Evolutionary conservation across 2,888 invertebrate species (phyloP).

Genomic region (Eristalis intricaria): DNA sequence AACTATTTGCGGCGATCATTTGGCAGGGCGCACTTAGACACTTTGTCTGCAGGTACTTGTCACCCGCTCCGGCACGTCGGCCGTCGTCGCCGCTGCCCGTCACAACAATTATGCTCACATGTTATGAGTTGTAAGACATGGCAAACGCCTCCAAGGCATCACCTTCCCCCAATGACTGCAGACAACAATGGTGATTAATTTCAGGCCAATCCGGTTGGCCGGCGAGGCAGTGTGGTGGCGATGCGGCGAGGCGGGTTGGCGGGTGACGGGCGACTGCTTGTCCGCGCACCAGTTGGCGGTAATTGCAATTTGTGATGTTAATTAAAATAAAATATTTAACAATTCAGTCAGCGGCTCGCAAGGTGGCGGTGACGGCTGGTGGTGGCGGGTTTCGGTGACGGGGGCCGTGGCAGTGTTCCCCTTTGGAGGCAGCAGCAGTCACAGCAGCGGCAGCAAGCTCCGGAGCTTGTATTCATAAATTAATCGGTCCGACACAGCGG

Average conservation of each 20-base stretch:
- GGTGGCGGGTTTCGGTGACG: too few relatives aligned
- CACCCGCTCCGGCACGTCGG: conserved; percentile 21
- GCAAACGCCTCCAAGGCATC: conserved; percentile 71
- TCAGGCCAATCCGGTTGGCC: conserved; percentile 32
- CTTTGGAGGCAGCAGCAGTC: too few relatives aligned
- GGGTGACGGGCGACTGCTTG: neutral
- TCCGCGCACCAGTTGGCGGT: conserved; percentile 38
- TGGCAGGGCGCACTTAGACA: conserved; percentile 70
- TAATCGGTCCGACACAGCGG: conserved; percentile 50
- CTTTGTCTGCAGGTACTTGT: conserved; percentile 62
- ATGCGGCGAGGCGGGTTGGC: too few relatives aligned
- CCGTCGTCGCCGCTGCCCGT: conserved; percentile 21
- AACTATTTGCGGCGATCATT: conserved; percentile 60
- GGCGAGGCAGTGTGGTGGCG: too few relatives aligned
- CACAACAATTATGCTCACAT: conserved; percentile 70
- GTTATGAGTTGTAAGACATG: conserved; percentile 71
- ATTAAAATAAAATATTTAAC: conserved; percentile 72
- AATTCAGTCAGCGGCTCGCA: conserved; percentile 60
- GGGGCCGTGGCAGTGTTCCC: neutral
- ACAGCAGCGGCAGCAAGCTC: conserved; percentile 8
- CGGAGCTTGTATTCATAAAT: conserved; percentile 58
- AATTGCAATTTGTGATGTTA: conserved; percentile 72
- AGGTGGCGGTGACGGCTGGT: neutral
- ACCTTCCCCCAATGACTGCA: conserved; percentile 34
- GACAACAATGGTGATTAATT: conserved; percentile 71